These are phyloP conservation scores for Amazonetta brasiliensis DNA, from an alignment of 2,797 vertebrate species.

Conservation along the genomic window DNA sequence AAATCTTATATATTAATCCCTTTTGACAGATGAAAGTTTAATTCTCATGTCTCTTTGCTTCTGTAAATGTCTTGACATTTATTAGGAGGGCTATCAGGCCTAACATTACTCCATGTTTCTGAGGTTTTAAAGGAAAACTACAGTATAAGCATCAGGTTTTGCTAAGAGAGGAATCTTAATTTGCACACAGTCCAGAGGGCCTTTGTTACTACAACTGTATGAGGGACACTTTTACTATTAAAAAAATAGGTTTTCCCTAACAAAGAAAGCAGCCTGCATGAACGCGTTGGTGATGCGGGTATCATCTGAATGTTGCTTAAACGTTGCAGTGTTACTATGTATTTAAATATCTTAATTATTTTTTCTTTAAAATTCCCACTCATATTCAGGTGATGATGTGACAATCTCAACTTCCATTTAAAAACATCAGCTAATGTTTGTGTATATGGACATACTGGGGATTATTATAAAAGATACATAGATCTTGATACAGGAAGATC, in stretches of 20 bases:
- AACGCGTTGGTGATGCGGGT: neutral
- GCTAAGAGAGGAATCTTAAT: neutral
- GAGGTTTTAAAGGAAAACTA: conserved; percentile 26
- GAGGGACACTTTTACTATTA: neutral
- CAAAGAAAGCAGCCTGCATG: neutral
- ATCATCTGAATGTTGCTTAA: neutral
- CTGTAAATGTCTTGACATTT: conserved; percentile 31
- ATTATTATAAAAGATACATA: neutral
- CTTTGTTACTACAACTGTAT: neutral
- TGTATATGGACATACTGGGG: neutral
- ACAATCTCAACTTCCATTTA: neutral
- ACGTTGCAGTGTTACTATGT: neutral
- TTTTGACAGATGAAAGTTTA: neutral
- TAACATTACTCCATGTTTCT: conserved; percentile 27
- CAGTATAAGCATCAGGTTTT: neutral
- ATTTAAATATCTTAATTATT: neutral
- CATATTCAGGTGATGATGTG: neutral
- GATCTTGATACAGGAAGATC: neutral
- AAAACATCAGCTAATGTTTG: neutral
- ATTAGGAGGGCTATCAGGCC: neutral
- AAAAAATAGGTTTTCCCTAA: neutral
- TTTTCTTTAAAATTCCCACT: neutral
- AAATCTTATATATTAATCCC: neutral
- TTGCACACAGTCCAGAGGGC: neutral
- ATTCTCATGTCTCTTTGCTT: neutral